A percentile compares a stretch with the other conserved stretches of the same genome.
Conservation (phyloP, 1,140 invertebrate genomes). For the Cardiocondyla obscurior region DNA sequence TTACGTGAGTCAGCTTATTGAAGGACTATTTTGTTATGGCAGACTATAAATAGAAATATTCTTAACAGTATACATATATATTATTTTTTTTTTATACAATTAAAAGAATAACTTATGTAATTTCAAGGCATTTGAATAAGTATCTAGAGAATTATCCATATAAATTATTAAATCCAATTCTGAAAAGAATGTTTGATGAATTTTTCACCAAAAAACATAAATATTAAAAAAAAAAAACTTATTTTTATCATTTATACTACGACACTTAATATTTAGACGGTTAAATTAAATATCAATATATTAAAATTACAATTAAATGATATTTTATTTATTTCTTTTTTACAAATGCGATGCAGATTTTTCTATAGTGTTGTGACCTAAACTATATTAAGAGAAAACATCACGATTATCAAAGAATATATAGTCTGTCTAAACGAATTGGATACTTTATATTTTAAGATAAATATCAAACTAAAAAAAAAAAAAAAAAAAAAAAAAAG, state of each 20-base stretch:
- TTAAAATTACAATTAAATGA: slow-evolving; percentile 55
- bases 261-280: not conserved
- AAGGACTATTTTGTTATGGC: slow-evolving; percentile 14
- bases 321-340: slow-evolving; percentile 70
- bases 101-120: not conserved
- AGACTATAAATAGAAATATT: not conserved
- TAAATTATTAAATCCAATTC: not conserved
- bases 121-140: not conserved
- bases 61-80: no score
- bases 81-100: not conserved
- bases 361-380: slow-evolving; percentile 69
- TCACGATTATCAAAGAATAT: slow-evolving; percentile 58
- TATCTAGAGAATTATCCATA: not conserved
- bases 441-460: slow-evolving; percentile 7
- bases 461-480: not conserved
- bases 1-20: not conserved
- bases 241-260: not conserved
- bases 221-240: not conserved
- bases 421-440: slow-evolving; percentile 48
- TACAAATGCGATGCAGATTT: slow-evolving; percentile 72
- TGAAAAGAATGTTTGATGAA: not conserved
- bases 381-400: slow-evolving; percentile 60
- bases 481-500: not conserved
- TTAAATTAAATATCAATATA: slow-evolving; percentile 21
- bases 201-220: not conserved